Evolutionary conservation across 2,113 vertebrate genomes (phyloP).

Genomic region (Centrocercus urophasianus): DNA sequence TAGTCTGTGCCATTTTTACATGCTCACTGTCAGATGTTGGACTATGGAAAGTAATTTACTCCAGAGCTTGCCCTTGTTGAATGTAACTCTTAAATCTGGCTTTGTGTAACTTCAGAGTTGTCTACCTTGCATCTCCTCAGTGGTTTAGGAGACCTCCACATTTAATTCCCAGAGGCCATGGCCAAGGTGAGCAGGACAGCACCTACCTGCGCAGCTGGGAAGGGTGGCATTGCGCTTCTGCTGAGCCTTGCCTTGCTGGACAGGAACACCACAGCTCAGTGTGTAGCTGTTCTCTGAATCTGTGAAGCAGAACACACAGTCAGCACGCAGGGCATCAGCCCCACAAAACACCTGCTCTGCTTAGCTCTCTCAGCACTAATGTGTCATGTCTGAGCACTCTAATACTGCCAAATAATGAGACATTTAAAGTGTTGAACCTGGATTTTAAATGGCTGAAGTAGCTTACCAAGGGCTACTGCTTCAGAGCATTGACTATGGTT

Average conservation of each 20-base stretch:
- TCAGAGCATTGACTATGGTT: background rate
- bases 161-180: background rate
- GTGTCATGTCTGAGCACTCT: accelerated
- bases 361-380: accelerated
- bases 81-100: background rate
- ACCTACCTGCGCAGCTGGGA: conserved; percentile 85
- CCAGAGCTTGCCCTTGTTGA: background rate
- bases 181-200: accelerated
- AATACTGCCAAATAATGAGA: background rate
- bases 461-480: background rate
- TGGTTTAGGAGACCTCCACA: too few species aligned
- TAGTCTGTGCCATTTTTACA: background rate
- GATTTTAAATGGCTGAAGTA: background rate
- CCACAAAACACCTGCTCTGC: background rate
- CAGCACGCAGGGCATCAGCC: background rate
- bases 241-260: conserved; percentile 81
- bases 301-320: conserved; percentile 46
- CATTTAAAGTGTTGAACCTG: background rate
- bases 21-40: background rate
- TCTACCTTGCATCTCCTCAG: background rate
- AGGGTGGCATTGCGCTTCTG: conserved; percentile 83
- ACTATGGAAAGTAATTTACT: background rate
- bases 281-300: conserved; percentile 93
- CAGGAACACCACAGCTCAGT: conserved; percentile 87
- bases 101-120: accelerated